These are phyloP conservation scores for Gorsachius goisagi DNA, from an alignment of 2,113 vertebrate genomes.

Conservation along the genomic window DNA sequence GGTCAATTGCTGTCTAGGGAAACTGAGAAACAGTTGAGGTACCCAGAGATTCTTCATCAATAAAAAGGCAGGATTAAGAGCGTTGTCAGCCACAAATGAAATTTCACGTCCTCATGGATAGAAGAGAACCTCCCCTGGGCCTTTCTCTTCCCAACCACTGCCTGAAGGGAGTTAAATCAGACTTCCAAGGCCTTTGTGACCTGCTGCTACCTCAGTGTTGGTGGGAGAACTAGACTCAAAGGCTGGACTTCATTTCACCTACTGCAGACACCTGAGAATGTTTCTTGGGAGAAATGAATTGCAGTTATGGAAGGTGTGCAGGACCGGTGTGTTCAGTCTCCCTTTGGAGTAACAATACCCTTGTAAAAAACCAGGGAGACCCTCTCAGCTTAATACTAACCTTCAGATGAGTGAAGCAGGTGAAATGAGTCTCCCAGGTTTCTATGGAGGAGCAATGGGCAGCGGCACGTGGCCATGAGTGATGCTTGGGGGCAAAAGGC, in stretches of 20 bases:
- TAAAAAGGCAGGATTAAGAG: background rate
- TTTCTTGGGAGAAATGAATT: background rate
- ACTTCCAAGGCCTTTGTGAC: background rate
- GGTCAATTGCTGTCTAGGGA: conserved; percentile 13
- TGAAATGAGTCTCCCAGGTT: background rate
- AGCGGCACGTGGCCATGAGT: background rate
- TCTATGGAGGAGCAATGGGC: background rate
- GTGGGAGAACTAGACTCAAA: background rate
- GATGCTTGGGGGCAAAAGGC: background rate
- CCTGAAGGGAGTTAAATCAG: background rate
- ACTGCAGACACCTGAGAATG: background rate
- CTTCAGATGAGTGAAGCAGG: background rate
- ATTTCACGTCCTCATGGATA: background rate
- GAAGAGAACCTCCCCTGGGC: background rate
- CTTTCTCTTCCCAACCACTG: background rate
- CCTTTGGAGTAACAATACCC: background rate
- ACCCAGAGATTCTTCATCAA: background rate
- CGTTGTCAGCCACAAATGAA: background rate
- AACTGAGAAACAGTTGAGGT: background rate
- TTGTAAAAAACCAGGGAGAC: background rate
- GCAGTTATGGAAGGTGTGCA: background rate
- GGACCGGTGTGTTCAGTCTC: background rate
- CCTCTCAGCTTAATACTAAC: background rate
- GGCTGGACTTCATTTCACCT: background rate
- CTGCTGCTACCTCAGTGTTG: background rate